Evolutionary conservation across 2,888 invertebrate species (phyloP).

Genomic region (Ernsta delagoae): DNA sequence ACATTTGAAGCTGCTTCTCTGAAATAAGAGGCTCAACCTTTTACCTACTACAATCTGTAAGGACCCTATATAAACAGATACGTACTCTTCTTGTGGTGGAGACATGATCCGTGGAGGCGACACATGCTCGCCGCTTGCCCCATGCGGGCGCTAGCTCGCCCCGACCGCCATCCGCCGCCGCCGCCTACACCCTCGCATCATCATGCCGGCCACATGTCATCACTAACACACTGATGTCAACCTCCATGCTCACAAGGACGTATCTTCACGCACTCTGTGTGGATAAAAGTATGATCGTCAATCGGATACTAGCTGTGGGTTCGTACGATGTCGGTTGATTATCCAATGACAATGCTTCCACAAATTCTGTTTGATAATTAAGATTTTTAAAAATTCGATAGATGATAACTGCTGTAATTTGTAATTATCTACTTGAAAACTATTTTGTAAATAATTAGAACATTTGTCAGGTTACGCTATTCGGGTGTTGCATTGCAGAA

Average conservation of each 20-base stretch:
- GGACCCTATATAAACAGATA: constrained; percentile 57
- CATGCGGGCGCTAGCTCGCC: constrained; percentile 86
- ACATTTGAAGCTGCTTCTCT: too few species aligned
- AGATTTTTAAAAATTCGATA: background rate
- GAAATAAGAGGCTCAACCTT: too few species aligned
- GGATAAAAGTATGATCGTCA: constrained; percentile 35
- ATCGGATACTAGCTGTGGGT: constrained; percentile 55
- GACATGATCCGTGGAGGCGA: constrained; percentile 90
- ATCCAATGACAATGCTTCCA: constrained; percentile 38
- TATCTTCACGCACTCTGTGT: constrained; percentile 32
- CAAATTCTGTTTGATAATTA: too few species aligned
- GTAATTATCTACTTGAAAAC: too few species aligned
- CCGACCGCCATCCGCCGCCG: constrained; percentile 68
- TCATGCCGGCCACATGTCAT: constrained; percentile 57
- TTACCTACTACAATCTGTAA: too few species aligned
- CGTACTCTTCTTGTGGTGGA: constrained; percentile 91
- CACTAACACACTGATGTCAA: constrained; percentile 54
- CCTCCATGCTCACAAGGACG: constrained; percentile 39
- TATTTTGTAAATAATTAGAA: too few species aligned
- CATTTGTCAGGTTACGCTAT: too few species aligned
- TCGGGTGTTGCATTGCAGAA: too few species aligned
- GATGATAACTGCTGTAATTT: background rate
- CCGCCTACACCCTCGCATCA: constrained; percentile 57
- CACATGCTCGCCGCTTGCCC: constrained; percentile 93
- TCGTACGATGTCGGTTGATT: constrained; percentile 42